Evolutionary conservation across 2,888 invertebrate genomes (phyloP).

Genomic region (Litoditis marina): DNA sequence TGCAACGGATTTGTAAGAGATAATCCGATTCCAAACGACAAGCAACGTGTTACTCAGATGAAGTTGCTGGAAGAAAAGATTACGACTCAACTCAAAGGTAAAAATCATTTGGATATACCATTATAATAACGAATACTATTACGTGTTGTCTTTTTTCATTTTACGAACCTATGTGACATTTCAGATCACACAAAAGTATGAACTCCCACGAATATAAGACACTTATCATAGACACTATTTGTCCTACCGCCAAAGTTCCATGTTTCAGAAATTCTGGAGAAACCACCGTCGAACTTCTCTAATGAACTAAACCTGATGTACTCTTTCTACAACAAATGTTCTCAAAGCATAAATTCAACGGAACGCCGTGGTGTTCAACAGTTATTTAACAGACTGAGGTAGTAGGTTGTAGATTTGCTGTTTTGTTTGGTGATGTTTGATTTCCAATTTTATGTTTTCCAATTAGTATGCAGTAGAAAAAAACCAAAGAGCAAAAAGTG

Average conservation of each 20-base stretch:
- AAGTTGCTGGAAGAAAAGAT: background rate
- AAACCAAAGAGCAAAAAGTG: no score
- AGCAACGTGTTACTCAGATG: slow-evolving; percentile 6
- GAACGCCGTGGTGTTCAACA: background rate
- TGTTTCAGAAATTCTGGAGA: slow-evolving; percentile 4
- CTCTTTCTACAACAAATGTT: slow-evolving; percentile 1
- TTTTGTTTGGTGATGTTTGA: background rate
- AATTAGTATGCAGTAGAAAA: no score
- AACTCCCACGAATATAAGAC: no score
- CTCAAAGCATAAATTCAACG: slow-evolving; percentile 2
- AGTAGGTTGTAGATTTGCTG: background rate
- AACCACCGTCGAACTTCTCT: background rate
- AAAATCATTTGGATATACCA: no score
- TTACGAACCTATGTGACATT: no score
- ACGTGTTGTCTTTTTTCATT: no score
- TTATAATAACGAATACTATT: no score
- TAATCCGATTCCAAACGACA: slow-evolving; percentile 3
- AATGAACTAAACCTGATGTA: background rate
- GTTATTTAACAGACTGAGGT: slow-evolving; percentile 3
- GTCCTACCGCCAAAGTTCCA: no score
- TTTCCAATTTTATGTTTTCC: background rate
- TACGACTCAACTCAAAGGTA: background rate
- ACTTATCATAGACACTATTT: no score
- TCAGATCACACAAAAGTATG: no score
- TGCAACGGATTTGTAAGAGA: slow-evolving; percentile 7